phyloP scores from a whole-genome alignment of 2,888 invertebrate genomes.

The Myopa tessellatipennis region DNA sequence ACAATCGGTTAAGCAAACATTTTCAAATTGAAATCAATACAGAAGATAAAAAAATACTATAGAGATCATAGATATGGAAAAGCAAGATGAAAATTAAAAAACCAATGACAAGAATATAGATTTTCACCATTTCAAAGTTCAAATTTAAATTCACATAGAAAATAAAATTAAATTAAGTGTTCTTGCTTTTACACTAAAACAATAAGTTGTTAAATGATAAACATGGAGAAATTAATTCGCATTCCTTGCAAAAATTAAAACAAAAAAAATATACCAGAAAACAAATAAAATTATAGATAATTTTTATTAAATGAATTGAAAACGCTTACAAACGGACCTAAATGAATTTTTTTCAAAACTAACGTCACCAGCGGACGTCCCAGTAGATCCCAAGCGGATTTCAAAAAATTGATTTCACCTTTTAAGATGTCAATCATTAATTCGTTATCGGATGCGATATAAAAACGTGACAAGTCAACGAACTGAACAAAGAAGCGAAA shows the following conservation, averaged over 20 bases:
- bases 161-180: slow-evolving; percentile 27
- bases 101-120: background rate
- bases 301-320: slow-evolving; percentile 32
- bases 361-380: slow-evolving; percentile 96
- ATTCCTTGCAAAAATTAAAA: slow-evolving; percentile 58
- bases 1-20: slow-evolving; percentile 9
- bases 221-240: slow-evolving; percentile 52
- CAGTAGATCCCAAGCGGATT: slow-evolving; percentile 97
- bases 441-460: slow-evolving; percentile 98
- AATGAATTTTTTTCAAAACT: slow-evolving; percentile 86
- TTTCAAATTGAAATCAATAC: background rate
- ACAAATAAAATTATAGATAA: slow-evolving; percentile 45
- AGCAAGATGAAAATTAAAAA: slow-evolving; percentile 20
- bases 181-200: slow-evolving; percentile 50
- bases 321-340: slow-evolving; percentile 75
- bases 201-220: slow-evolving; percentile 42
- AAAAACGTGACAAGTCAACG: slow-evolving; percentile 97
- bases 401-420: slow-evolving; percentile 97
- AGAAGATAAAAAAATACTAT: background rate
- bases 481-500: slow-evolving; percentile 75
- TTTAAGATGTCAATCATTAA: slow-evolving; percentile 98
- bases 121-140: background rate
- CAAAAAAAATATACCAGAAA: slow-evolving; percentile 46
- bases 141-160: slow-evolving; percentile 35
- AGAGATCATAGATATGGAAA: slow-evolving; percentile 10